phyloP scores from a whole-genome alignment of 2,113 vertebrate genomes.

The Eublepharis macularius region DNA sequence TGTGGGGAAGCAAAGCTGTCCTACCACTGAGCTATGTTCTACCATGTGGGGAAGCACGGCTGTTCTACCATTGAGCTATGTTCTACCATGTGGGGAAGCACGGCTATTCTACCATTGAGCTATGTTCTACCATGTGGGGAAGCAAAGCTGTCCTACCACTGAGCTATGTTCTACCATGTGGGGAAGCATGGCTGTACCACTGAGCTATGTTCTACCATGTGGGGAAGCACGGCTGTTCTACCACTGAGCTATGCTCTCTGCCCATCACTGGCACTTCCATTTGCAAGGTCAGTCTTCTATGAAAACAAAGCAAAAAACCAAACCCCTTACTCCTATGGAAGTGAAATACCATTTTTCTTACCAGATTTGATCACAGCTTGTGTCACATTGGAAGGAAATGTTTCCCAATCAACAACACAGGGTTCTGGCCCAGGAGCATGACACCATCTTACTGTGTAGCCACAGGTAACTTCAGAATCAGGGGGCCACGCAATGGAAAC shows the following conservation, averaged over 20 bases:
- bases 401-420: conserved; percentile 75
- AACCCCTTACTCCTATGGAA: not conserved
- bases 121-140: too few species aligned
- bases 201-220: too few species aligned
- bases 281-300: not conserved
- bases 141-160: too few species aligned
- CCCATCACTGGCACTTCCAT: not conserved
- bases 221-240: too few species aligned
- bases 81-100: too few species aligned
- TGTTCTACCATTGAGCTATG: too few species aligned
- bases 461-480: conserved; percentile 74
- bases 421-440: conserved; percentile 57
- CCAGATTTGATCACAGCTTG: conserved; percentile 73
- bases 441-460: conserved; percentile 78
- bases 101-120: too few species aligned
- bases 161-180: too few species aligned
- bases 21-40: too few species aligned
- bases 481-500: conserved; percentile 74
- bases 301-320: not conserved
- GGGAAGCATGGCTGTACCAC: not conserved
- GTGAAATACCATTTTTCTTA: conserved; percentile 52
- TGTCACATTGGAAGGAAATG: conserved; percentile 69
- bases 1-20: too few species aligned
- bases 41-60: too few species aligned
- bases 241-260: not conserved